Conservation (phyloP, 2,888 invertebrate species). For the Euzophera pinguis region DNA sequence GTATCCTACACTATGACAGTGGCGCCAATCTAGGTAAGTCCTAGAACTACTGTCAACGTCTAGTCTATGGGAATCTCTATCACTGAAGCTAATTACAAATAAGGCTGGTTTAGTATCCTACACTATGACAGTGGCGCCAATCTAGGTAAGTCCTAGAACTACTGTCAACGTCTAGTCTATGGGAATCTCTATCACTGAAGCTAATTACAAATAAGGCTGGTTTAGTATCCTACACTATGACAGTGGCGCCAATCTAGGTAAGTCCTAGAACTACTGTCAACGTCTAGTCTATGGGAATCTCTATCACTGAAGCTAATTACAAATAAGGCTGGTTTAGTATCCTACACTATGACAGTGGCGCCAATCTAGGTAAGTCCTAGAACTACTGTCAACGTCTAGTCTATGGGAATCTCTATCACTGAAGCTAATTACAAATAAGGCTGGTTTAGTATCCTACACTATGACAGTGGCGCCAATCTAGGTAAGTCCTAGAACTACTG, state of each 20-base stretch:
- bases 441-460: slow-evolving; percentile 61
- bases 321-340: slow-evolving; percentile 66
- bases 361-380: slow-evolving; percentile 83
- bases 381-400: slow-evolving; percentile 45
- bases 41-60: slow-evolving; percentile 44
- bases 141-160: slow-evolving; percentile 81
- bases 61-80: slow-evolving; percentile 78
- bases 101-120: slow-evolving; percentile 65
- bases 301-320: slow-evolving; percentile 78
- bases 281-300: slow-evolving; percentile 76
- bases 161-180: slow-evolving; percentile 69
- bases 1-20: slow-evolving; percentile 56
- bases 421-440: slow-evolving; percentile 70
- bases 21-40: slow-evolving; percentile 84
- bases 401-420: slow-evolving; percentile 81
- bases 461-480: slow-evolving; percentile 80
- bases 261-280: slow-evolving; percentile 61
- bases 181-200: slow-evolving; percentile 80
- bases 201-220: slow-evolving; percentile 67
- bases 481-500: slow-evolving; percentile 74
- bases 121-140: slow-evolving; percentile 72
- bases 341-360: slow-evolving; percentile 67
- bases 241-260: slow-evolving; percentile 82
- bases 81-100: slow-evolving; percentile 74
- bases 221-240: slow-evolving; percentile 61